These are phyloP conservation scores for Halyomorpha halys DNA, from an alignment of 1,140 invertebrate genomes.

Conservation along the genomic window DNA sequence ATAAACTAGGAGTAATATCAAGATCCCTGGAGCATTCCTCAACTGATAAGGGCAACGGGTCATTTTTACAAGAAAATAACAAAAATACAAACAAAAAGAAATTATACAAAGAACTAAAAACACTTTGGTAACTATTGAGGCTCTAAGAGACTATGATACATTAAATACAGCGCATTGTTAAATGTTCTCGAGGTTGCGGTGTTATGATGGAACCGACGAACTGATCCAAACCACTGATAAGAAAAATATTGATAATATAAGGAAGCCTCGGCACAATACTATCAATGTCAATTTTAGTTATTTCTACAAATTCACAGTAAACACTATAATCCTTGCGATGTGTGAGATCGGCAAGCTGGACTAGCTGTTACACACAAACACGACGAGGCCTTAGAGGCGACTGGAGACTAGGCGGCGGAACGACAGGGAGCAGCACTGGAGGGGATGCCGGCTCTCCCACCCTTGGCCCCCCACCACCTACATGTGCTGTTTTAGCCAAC, in stretches of 20 bases:
- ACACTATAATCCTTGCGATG: constrained; percentile 1
- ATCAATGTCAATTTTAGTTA: no score
- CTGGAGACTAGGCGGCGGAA: background rate
- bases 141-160: no score
- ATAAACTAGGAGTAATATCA: background rate
- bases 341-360: no score
- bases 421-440: constrained; percentile 10
- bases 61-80: background rate
- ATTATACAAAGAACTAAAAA: background rate
- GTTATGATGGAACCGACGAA: no score
- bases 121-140: no score
- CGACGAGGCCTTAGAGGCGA: background rate
- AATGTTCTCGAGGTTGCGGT: no score
- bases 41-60: background rate
- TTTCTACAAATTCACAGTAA: background rate
- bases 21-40: background rate
- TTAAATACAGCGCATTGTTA: no score
- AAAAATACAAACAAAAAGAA: constrained; percentile 8
- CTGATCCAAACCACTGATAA: no score
- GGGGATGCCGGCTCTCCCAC: background rate
- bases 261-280: no score
- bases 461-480: background rate
- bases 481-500: background rate
- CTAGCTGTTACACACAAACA: background rate
- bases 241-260: no score